phyloP scores from a whole-genome alignment of 2,113 vertebrate species.

The Scomber scombrus region DNA sequence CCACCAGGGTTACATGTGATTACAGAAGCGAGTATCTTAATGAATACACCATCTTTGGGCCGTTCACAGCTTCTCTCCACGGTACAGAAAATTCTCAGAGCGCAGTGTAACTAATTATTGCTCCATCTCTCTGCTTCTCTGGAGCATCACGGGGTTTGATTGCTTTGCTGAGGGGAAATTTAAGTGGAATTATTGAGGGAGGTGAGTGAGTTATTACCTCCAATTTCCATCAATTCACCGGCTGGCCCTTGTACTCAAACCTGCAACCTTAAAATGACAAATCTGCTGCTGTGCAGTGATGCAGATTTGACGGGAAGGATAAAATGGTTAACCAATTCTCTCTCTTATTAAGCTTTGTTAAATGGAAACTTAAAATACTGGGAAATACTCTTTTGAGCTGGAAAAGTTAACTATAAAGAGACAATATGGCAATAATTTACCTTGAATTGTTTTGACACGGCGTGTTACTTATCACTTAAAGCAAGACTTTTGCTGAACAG shows the following conservation, averaged over 20 bases:
- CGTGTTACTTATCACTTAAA: too few species aligned
- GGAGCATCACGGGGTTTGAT: conserved; percentile 37
- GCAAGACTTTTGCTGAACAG: too few species aligned
- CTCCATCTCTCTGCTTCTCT: conserved; percentile 42
- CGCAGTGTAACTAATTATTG: conserved; percentile 64
- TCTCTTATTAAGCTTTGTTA: neutral
- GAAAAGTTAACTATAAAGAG: neutral
- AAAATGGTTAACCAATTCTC: neutral
- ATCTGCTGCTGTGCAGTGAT: neutral
- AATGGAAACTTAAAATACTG: neutral
- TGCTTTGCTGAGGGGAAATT: conserved; percentile 54
- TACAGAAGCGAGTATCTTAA: conserved; percentile 56
- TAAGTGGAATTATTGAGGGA: conserved; percentile 54
- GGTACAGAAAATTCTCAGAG: conserved; percentile 45
- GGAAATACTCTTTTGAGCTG: neutral
- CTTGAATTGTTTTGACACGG: too few species aligned
- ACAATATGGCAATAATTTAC: neutral
- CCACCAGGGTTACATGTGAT: conserved; percentile 62
- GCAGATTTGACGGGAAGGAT: neutral
- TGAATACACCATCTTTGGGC: conserved; percentile 63
- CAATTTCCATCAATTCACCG: conserved; percentile 31
- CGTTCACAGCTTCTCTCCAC: conserved; percentile 34
- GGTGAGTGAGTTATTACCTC: conserved; percentile 41
- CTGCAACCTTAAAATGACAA: conserved; percentile 8
- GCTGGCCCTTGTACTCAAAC: conserved; percentile 10